Percentiles rank a stretch among this genome's conserved stretches.
These are phyloP conservation scores for Tolypeutes matacus DNA, from an alignment of 2,797 vertebrate species.

Conservation along the genomic window DNA sequence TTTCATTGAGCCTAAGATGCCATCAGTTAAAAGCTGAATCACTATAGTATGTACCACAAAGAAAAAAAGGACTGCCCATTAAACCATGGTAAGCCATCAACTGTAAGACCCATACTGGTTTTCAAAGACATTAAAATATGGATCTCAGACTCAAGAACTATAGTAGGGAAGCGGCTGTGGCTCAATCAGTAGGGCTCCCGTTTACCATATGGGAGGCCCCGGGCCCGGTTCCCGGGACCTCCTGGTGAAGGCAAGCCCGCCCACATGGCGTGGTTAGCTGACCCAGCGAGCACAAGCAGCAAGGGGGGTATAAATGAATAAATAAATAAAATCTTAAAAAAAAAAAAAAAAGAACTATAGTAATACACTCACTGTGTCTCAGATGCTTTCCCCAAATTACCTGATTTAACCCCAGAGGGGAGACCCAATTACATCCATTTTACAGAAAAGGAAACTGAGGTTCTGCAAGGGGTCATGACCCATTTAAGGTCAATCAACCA, in stretches of 20 bases:
- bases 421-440: neutral
- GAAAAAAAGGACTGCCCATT: constrained; percentile 12
- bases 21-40: neutral
- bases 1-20: neutral
- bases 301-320: too few species aligned
- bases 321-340: too few species aligned
- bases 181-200: too few species aligned
- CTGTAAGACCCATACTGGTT: neutral
- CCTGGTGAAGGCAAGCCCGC: too few species aligned
- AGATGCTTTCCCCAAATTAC: constrained; percentile 5
- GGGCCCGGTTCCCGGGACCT: too few species aligned
- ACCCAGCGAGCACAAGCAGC: too few species aligned
- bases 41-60: neutral
- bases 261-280: too few species aligned
- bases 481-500: neutral
- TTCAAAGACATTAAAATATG: constrained; percentile 20
- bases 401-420: neutral
- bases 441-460: constrained; percentile 12
- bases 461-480: neutral
- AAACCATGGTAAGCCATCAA: neutral
- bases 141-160: neutral
- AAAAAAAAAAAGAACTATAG: too few species aligned
- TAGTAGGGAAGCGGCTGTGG: too few species aligned
- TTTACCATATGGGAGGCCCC: too few species aligned
- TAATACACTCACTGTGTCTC: neutral